These are phyloP conservation scores for Drosophila affinis DNA, from an alignment of 2,888 invertebrate species.

Conservation along the genomic window DNA sequence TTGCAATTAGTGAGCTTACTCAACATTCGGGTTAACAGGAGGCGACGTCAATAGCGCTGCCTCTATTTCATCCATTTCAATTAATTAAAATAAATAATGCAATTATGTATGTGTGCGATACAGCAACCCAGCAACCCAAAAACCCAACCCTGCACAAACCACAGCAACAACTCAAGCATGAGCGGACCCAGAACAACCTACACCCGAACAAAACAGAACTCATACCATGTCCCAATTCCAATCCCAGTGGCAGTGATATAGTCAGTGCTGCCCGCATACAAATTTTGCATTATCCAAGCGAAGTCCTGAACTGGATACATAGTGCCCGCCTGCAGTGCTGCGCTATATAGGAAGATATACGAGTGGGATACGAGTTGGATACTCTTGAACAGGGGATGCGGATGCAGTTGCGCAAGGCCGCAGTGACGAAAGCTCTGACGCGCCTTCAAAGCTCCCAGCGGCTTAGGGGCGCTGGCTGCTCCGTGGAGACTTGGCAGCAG, in stretches of 20 bases:
- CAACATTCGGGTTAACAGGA: slow-evolving; percentile 56
- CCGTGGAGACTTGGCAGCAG: slow-evolving; percentile 49
- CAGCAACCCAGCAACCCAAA: neutral
- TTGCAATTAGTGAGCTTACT: slow-evolving; percentile 56
- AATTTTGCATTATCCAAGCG: slow-evolving; percentile 44
- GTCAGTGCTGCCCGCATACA: neutral
- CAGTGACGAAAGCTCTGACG: slow-evolving; percentile 34
- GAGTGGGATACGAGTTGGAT: neutral
- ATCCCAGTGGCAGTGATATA: neutral
- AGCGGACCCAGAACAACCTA: too few relatives aligned
- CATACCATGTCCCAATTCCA: neutral
- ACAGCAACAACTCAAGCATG: slow-evolving; percentile 4
- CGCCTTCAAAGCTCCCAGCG: slow-evolving; percentile 29
- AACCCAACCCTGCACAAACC: neutral
- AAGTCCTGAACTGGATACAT: slow-evolving; percentile 46
- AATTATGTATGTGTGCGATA: slow-evolving; percentile 54
- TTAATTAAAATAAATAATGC: slow-evolving; percentile 74
- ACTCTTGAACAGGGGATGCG: neutral
- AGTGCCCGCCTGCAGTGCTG: slow-evolving; percentile 12
- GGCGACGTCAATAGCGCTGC: slow-evolving; percentile 7
- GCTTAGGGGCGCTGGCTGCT: slow-evolving; percentile 53
- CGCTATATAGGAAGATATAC: slow-evolving; percentile 4
- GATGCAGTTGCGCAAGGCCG: slow-evolving; percentile 56
- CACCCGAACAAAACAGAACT: neutral
- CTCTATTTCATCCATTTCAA: slow-evolving; percentile 60